These are phyloP conservation scores for Ptychadena robeensis DNA, from an alignment of 2,797 vertebrate species.

Conservation along the genomic window DNA sequence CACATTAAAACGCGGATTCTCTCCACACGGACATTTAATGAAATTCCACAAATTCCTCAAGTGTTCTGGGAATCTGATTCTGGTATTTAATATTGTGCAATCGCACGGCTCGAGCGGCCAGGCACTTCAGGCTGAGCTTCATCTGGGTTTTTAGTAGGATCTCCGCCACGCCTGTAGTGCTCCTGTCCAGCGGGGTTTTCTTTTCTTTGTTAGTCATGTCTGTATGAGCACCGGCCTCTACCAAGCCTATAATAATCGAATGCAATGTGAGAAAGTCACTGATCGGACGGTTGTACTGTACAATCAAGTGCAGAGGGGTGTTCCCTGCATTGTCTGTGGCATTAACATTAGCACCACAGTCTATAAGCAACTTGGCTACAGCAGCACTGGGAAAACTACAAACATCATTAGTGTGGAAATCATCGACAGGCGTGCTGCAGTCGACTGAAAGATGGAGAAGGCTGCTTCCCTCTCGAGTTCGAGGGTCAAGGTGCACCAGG, in stretches of 20 bases:
- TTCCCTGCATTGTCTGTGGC: slow-evolving; percentile 91
- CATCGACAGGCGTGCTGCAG: slow-evolving; percentile 90
- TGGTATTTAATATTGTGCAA: slow-evolving; percentile 90
- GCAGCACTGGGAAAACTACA: slow-evolving; percentile 95
- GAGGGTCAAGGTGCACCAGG: slow-evolving; percentile 89
- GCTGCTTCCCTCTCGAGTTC: slow-evolving; percentile 87
- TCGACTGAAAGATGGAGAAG: slow-evolving; percentile 94
- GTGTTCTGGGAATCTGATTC: slow-evolving; percentile 94
- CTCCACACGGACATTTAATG: slow-evolving; percentile 74
- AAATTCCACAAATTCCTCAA: slow-evolving; percentile 97
- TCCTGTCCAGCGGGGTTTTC: slow-evolving; percentile 95
- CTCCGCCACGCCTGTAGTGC: slow-evolving; percentile 95
- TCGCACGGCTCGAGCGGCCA: slow-evolving; percentile 93
- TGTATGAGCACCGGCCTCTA: slow-evolving; percentile 95
- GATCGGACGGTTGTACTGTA: slow-evolving; percentile 98
- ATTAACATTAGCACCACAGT: slow-evolving; percentile 92
- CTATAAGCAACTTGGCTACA: slow-evolving; percentile 91
- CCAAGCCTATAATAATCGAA: slow-evolving; percentile 95
- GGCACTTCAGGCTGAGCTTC: slow-evolving; percentile 98
- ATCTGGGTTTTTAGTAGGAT: slow-evolving; percentile 98
- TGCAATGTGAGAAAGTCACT: slow-evolving; percentile 97
- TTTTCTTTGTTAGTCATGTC: slow-evolving; percentile 98
- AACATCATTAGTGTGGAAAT: slow-evolving; percentile 97
- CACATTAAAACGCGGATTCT: neutral
- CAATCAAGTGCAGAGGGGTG: slow-evolving; percentile 93